A percentile compares a stretch with the other conserved stretches of the same genome.
Evolutionary conservation across 2,888 invertebrate genomes (phyloP).

Genomic region (Eucriotettix oculatus): DNA sequence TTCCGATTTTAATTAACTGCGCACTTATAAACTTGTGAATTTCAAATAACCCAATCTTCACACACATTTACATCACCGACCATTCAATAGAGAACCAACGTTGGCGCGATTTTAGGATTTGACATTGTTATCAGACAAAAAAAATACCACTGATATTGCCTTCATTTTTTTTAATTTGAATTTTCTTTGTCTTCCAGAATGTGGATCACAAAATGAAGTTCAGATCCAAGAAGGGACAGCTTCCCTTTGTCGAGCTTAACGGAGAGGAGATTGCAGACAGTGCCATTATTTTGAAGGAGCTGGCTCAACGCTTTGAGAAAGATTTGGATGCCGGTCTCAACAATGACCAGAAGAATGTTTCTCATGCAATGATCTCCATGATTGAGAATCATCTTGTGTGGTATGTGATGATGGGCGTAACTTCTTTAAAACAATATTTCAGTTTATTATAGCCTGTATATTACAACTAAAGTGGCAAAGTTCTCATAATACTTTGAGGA

Average conservation of each 20-base stretch:
- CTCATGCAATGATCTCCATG: constrained; percentile 88
- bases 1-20: too few species aligned
- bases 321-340: constrained; percentile 70
- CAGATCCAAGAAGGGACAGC: constrained; percentile 83
- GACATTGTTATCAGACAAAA: too few species aligned
- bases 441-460: too few species aligned
- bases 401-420: constrained; percentile 29
- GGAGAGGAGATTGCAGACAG: constrained; percentile 90
- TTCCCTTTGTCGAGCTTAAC: constrained; percentile 89
- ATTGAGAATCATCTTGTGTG: constrained; percentile 86
- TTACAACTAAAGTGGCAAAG: too few species aligned
- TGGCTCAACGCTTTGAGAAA: constrained; percentile 65
- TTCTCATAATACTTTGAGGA: too few species aligned
- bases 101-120: too few species aligned
- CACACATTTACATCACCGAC: too few species aligned
- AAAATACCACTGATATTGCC: too few species aligned
- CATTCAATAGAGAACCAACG: too few species aligned
- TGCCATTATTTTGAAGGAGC: constrained; percentile 73
- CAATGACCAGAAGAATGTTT: constrained; percentile 69
- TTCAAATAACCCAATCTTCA: too few species aligned
- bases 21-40: too few species aligned
- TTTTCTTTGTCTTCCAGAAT: constrained; percentile 41
- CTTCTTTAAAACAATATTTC: too few species aligned
- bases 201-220: constrained; percentile 88
- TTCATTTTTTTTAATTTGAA: not conserved